Base-by-base conservation (phyloP, 92 coral and sea anemone species). In the Epizoanthus scotinus region DNA sequence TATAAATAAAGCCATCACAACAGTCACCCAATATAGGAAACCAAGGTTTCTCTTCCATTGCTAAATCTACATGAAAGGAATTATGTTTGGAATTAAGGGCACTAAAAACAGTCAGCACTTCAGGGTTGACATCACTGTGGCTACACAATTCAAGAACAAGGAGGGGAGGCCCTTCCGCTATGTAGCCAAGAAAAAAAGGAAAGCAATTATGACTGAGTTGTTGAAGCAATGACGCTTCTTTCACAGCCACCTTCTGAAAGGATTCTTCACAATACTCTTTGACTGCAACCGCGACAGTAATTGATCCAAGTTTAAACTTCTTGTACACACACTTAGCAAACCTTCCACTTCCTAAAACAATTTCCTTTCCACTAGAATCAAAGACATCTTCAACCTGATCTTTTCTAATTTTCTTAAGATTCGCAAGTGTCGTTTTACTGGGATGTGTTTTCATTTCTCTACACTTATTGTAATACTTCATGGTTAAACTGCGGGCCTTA, bases 1-100 rank as follows among this genome's bases (percentile, higher is more conserved):
- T 36, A 62, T 78, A 78, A 78, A 78, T 44, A 73, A 78, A 78
- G 21, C 72, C 83, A 29, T 78, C 83, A 34, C 72, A 78, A 78
- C 83, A 78, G 18, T 56, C 54, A 17, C 52, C 22, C 9, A 78
- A 7, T 34, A 78, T 62, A 27, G 59, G 52, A 62, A 78, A 49
- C 83, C 72, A 63, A 19, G 31, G 20, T 38, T 73, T 38, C 71
- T 57, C 83, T 27, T 78, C 71, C 18, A 0, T 17, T 15, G 15
- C 52, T 47, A 47, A 47, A 47, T 10, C 10, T 47, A 47, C 52
- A 47, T 47, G 9, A 24, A 47, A 29, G 24, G n/a, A 40, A 13
- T 49, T 71, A 40, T 49, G 25, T 27, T 49, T 71, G 29, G 25
- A 44, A 24, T 71, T 7, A 25, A 40, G 44, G 55, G 64, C 79